These are phyloP conservation scores for Crotalus helleri DNA, from an alignment of 2,113 vertebrate species.

Conservation along the genomic window DNA sequence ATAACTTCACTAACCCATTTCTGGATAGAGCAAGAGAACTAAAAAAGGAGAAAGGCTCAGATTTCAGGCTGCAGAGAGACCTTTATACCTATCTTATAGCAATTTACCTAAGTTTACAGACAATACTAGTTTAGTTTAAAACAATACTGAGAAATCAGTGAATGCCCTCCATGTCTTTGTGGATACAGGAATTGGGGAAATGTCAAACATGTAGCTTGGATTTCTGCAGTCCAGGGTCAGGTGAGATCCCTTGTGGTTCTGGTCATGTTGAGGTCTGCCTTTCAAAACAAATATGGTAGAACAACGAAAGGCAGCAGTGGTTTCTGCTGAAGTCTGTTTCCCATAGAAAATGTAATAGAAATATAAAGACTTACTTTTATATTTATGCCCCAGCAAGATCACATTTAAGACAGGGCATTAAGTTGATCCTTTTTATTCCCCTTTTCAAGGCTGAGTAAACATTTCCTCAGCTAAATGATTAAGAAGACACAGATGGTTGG, in stretches of 20 bases:
- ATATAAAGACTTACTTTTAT: constrained; percentile 2
- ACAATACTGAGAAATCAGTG: background rate
- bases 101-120: background rate
- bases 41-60: background rate
- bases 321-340: constrained; percentile 18
- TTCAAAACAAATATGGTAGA: background rate
- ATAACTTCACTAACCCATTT: background rate
- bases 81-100: background rate
- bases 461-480: constrained; percentile 11
- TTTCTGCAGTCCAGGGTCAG: background rate
- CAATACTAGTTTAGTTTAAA: background rate
- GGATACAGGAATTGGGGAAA: background rate
- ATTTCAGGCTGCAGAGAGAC: background rate
- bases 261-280: background rate
- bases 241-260: background rate
- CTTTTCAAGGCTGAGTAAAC: constrained; percentile 12
- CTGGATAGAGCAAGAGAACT: background rate
- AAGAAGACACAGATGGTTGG: constrained; percentile 5
- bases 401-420: background rate
- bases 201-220: background rate
- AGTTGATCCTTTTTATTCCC: constrained; percentile 10
- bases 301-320: background rate
- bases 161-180: background rate
- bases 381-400: background rate
- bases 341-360: constrained; percentile 6